A percentile compares a stretch with the other conserved stretches of the same genome.
phyloP scores from a whole-genome alignment of 2,113 vertebrate genomes.

The Dascyllus trimaculatus region DNA sequence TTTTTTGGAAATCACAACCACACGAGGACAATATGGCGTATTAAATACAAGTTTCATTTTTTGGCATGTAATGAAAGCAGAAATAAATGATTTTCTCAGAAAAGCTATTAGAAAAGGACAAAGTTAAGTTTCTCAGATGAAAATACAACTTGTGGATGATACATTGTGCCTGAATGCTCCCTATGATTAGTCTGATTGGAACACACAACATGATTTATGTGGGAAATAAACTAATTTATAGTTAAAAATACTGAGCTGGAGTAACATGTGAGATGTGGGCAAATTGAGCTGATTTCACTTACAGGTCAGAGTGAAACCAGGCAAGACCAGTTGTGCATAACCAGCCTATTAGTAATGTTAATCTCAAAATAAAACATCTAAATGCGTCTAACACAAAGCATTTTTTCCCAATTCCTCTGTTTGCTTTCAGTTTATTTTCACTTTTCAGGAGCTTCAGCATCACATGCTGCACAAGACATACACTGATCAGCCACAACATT shows the following conservation, averaged over 20 bases:
- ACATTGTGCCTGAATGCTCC: no score
- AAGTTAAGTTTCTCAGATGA: not conserved
- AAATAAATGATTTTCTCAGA: not conserved
- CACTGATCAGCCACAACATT: no score
- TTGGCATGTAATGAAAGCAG: not conserved
- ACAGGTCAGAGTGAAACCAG: no score
- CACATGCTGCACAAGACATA: conserved; percentile 18
- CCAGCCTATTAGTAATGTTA: no score
- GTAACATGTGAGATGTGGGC: no score
- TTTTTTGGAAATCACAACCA: conserved; percentile 23
- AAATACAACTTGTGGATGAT: not conserved
- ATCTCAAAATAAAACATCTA: no score
- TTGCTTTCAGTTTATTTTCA: conserved; percentile 4
- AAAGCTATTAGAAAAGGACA: not conserved
- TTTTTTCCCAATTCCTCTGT: no score
- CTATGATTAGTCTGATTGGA: not conserved
- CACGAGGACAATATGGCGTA: conserved; percentile 23
- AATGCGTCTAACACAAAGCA: no score
- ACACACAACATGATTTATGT: conserved; percentile 12
- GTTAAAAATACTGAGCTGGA: no score
- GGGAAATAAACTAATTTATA: no score
- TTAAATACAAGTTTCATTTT: conserved; percentile 10
- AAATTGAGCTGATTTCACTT: no score
- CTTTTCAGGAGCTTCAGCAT: not conserved
- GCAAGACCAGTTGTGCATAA: no score